phyloP scores from a whole-genome alignment of 2,888 invertebrate species.

The Euproctis similis region DNA sequence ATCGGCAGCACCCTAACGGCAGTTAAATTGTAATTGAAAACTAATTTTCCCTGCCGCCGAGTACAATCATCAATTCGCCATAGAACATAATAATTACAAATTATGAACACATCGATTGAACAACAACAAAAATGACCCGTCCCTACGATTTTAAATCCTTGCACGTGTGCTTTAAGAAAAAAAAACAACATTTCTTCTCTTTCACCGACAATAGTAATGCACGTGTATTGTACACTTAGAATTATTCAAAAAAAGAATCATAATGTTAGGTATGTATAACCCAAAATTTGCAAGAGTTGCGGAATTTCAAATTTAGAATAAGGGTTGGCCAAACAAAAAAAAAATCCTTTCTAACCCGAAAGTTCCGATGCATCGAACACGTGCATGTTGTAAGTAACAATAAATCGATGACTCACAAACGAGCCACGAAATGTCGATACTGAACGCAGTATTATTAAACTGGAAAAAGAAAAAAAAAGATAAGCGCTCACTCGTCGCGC shows the following conservation, averaged over 20 bases:
- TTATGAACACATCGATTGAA: conserved; percentile 20
- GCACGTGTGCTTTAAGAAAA: conserved; percentile 31
- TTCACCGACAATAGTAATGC: conserved; percentile 30
- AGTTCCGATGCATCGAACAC: conserved; percentile 62
- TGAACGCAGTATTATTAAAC: conserved; percentile 64
- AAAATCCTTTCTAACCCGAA: conserved; percentile 71
- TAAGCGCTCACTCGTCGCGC: conserved; percentile 68
- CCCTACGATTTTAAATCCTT: conserved; percentile 21
- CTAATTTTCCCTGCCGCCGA: conserved; percentile 37
- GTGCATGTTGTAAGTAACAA: conserved; percentile 67
- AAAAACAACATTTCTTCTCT: conserved; percentile 16
- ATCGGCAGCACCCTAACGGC: conserved; percentile 33
- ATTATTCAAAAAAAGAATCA: conserved; percentile 39
- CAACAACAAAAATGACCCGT: conserved; percentile 27
- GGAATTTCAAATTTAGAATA: conserved; percentile 69
- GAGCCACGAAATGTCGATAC: conserved; percentile 50
- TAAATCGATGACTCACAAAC: conserved; percentile 65
- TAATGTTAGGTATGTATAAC: conserved; percentile 52
- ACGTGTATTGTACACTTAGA: conserved; percentile 35
- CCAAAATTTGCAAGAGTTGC: conserved; percentile 75
- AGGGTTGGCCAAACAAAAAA: conserved; percentile 75
- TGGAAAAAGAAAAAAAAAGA: conserved; percentile 56
- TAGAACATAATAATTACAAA: conserved; percentile 36
- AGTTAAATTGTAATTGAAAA: conserved; percentile 52
- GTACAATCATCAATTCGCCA: conserved; percentile 42